Evolutionary conservation across 2,888 invertebrate genomes (phyloP).

Genomic region (Cephus sareptanus): DNA sequence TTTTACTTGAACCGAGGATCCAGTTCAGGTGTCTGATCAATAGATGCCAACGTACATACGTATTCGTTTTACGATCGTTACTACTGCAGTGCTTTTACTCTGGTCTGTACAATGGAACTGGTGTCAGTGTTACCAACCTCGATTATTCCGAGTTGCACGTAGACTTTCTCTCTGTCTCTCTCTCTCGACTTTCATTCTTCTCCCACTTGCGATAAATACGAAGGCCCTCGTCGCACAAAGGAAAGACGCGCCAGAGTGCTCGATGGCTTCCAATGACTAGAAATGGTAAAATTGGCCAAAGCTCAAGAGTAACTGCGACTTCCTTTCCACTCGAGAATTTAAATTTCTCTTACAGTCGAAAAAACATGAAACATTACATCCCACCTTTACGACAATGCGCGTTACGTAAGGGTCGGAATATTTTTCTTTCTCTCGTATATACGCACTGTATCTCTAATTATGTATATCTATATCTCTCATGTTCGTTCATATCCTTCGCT

Average conservation of each 20-base stretch:
- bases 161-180: neutral
- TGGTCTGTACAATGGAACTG: neutral
- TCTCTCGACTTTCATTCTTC: neutral
- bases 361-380: neutral
- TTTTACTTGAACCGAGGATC: neutral
- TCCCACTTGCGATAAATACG: neutral
- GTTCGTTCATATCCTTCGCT: neutral
- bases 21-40: neutral
- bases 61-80: neutral
- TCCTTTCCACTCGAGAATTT: neutral
- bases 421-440: neutral
- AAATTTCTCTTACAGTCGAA: neutral
- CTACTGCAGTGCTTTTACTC: neutral
- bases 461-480: neutral
- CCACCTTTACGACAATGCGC: neutral
- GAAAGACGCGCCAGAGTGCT: neutral
- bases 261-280: neutral
- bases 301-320: neutral
- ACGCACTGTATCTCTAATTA: neutral
- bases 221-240: neutral
- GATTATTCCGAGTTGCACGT: neutral
- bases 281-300: neutral
- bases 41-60: neutral
- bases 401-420: neutral
- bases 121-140: neutral